Evolutionary conservation across 2,888 invertebrate species (phyloP), one percentile per base, ranked within the genome.

Genomic region (Lordiphosa fenestrarum): DNA sequence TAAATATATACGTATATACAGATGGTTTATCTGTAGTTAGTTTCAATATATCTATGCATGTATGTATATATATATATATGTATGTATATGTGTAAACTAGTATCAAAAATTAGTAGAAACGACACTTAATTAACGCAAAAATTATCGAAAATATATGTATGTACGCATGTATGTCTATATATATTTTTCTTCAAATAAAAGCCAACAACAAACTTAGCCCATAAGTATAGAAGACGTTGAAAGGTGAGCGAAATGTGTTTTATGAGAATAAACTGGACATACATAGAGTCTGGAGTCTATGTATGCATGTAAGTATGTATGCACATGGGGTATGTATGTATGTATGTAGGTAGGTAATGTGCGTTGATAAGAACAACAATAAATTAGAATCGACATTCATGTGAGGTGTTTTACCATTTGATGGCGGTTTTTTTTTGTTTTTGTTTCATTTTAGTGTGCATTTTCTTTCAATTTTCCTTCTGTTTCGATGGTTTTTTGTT

Each of bases 21-120:
- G 55, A 68, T 65, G 67, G 67, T 76, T 65, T 67, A 63, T 69
- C 67, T 66, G 36, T 53, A 52, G 39, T 39, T 39, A 19, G 12
- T 39, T 7, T 39, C 56, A 62, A 62, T 58, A 53, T 61, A 55
- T 66, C 53, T 47, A 61, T 67, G 44, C 65, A 46, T 65, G 44
- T 51, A 65, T 60, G 54, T 36, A 53, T 63, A 53, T 69, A 64
- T 64, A 53, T 65, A 54, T 46, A 53, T 54, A 49, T 39, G 21
- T 53, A 49, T 65, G 66, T 58, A 65, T 53, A 81, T 81, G 70
- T 82, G 82, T 81, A 77, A 77, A 82, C 77, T 82, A 77, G 80
- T 77, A 77, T 77, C 77, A 77, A 77, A 76, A 77, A 77, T 77
- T 82, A 77, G 72, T 82, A 82, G 65, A 82, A 72, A 78, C 78